Base-by-base conservation (phyloP, 2,113 vertebrate species). In the Rhynchomys soricoides region DNA sequence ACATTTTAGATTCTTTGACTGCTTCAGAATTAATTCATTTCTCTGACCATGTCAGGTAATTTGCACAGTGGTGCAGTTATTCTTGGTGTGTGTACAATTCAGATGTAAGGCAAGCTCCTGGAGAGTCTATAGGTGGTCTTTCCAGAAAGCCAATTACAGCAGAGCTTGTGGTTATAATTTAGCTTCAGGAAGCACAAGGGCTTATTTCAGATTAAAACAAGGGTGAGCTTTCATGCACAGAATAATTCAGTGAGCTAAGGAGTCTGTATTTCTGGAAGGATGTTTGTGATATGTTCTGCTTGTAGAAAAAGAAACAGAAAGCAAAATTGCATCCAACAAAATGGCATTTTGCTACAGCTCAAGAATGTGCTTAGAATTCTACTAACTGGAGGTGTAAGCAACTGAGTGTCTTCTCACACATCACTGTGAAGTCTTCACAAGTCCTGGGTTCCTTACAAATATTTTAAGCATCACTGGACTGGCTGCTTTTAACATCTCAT, bases 201-300 rank as follows among this genome's bases (percentile, higher is more conserved):
- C 62, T 97, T 95, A 43, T 86, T 97, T 92, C 86, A 96, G 17
- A 70, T 83, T 15, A 24, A 96, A 97, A 95, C 87, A 93, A 97
- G 71, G 94, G 93, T 75, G n/a, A 75, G 7, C 31, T 94, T 96
- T 93, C 85, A 93, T 91, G 55, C 55, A 89, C n/a, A 83, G 59
- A 83, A 89, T 86, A 77, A 73, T 93, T 31, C 82, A 89, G 40
- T 91, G 59, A 91, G 55, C 31, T 57, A 82, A 74, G 59, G 43
- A 89, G 86, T 37, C 40, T 83, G 26, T 34, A 29, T 95, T 96
- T 96, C 91, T 7, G 48, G 52, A 13, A 86, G 22, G 24, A 73
- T 83, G 17, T 92, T 7, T 85, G 55, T 95, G 50, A 92, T 90
- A 85, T n/a, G 71, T 83, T 62, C 79, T 40, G 40, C 17, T 64